A percentile compares a stretch with the other conserved stretches of the same genome.
Conservation (phyloP, 2,888 invertebrate genomes). For the Caenorhabditis macrosperma region DNA sequence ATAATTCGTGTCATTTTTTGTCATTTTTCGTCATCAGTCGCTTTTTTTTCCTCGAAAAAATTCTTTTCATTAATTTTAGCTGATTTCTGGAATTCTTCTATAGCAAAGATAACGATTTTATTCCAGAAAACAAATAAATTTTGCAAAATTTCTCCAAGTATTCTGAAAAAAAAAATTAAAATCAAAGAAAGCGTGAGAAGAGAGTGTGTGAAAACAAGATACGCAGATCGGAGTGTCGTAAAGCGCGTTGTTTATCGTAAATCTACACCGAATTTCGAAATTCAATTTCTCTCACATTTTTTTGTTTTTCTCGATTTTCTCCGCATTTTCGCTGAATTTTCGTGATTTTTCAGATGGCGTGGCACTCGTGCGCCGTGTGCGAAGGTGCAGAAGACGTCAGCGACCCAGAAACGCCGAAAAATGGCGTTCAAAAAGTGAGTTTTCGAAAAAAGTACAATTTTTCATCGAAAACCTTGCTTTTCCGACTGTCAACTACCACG, state of each 20-base stretch:
- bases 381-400: not conserved
- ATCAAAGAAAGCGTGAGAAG: too few species aligned
- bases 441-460: not conserved
- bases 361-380: conserved; percentile 1
- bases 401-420: conserved; percentile 4
- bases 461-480: not conserved
- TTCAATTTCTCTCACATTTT: not conserved
- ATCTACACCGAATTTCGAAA: too few species aligned
- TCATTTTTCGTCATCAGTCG: too few species aligned
- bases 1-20: too few species aligned
- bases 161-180: too few species aligned
- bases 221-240: conserved; percentile 35
- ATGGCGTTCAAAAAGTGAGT: not conserved
- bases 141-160: too few species aligned
- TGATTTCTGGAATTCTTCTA: too few species aligned
- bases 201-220: conserved; percentile 1
- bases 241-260: conserved; percentile 13
- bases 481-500: conserved; percentile 44
- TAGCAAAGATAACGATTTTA: too few species aligned
- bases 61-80: too few species aligned
- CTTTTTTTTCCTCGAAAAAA: too few species aligned
- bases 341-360: conserved; percentile 26
- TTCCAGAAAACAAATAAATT: too few species aligned
- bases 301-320: not conserved
- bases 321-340: not conserved